These are phyloP conservation scores for Vollenhovia emeryi DNA, from an alignment of 1,140 invertebrate species.

Conservation along the genomic window DNA sequence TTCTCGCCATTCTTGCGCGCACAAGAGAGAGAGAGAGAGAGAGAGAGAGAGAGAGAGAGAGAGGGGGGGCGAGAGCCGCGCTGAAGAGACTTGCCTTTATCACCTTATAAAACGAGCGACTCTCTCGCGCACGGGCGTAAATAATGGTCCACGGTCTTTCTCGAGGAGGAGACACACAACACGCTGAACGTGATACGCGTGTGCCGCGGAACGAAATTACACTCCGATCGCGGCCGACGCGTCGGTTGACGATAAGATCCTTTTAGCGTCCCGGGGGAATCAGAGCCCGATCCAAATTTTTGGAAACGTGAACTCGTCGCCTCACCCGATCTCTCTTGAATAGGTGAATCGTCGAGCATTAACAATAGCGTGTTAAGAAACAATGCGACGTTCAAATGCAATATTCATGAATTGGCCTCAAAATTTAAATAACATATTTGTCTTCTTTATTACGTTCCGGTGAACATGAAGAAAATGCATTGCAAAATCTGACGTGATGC, in stretches of 20 bases:
- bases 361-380: neutral
- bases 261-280: neutral
- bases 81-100: constrained; percentile 67
- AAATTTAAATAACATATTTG: neutral
- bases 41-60: too few species aligned
- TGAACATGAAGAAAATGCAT: neutral
- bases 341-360: neutral
- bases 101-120: constrained; percentile 71
- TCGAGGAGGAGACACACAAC: constrained; percentile 8
- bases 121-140: constrained; percentile 61
- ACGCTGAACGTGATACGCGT: constrained; percentile 19
- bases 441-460: neutral
- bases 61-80: neutral
- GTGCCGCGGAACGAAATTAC: constrained; percentile 39
- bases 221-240: neutral
- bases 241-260: constrained; percentile 18
- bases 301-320: neutral
- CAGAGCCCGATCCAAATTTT: neutral
- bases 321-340: neutral
- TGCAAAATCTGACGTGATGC: neutral
- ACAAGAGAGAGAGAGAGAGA: too few species aligned
- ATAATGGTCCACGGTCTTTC: constrained; percentile 56
- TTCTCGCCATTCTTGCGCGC: constrained; percentile 43
- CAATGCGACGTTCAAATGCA: neutral
- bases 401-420: neutral